Evolutionary conservation across 2,797 vertebrate genomes (phyloP).

Genomic region (Crenuchus spilurus): DNA sequence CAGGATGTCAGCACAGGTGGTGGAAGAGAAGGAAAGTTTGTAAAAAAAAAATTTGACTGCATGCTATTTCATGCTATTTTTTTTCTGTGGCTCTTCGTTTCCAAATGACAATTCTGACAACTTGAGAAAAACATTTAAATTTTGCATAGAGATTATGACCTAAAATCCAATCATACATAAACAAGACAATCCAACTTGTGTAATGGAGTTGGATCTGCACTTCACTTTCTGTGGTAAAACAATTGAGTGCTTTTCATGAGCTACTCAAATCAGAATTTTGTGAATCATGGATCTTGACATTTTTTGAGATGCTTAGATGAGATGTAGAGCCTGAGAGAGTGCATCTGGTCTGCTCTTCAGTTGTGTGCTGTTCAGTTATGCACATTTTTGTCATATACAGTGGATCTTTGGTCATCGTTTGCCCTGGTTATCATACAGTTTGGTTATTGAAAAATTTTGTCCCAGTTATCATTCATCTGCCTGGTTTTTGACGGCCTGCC

Average conservation of each 20-base stretch:
- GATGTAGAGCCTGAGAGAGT: too few species aligned
- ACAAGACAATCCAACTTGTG: not conserved
- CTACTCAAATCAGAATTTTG: not conserved
- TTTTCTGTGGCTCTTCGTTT: not conserved
- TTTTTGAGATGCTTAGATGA: not conserved
- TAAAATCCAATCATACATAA: not conserved
- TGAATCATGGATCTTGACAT: not conserved
- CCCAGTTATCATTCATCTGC: too few species aligned
- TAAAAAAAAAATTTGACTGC: not conserved
- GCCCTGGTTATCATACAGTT: too few species aligned
- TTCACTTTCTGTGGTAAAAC: not conserved
- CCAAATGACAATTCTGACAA: not conserved
- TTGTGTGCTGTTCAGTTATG: too few species aligned
- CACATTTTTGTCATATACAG: too few species aligned
- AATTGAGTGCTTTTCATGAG: not conserved
- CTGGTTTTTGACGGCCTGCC: too few species aligned
- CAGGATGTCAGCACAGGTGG: constrained; percentile 14
- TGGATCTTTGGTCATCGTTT: too few species aligned
- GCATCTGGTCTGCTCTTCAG: too few species aligned
- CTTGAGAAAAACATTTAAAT: not conserved
- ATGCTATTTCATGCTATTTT: not conserved
- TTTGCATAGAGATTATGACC: not conserved
- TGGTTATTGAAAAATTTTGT: too few species aligned
- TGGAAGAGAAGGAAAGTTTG: constrained; percentile 3
- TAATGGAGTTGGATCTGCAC: not conserved